Base-by-base conservation (phyloP, 2,797 vertebrate species). In the Macrochelys suwanniensis region DNA sequence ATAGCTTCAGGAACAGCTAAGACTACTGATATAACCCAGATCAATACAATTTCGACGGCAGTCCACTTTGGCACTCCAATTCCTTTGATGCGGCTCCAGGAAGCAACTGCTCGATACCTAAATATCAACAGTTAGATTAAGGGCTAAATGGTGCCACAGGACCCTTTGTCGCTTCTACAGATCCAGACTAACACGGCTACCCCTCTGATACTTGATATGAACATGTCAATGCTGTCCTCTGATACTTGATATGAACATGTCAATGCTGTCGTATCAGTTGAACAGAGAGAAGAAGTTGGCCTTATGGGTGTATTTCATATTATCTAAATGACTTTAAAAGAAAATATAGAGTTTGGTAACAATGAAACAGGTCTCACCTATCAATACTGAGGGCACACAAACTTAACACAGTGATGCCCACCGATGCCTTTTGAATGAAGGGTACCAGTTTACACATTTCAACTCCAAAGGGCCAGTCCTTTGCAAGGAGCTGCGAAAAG, bases 351-450 rank as follows among this genome's bases (percentile, higher is more conserved):
- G 3, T 86, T 47, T 11, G 53, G 16, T 74, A 61, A 90, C n/a
- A 82, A 86, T 42, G 42, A 92, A 92, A 25, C 16, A 5, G 1
- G 25, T 92, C 97, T 98, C 97, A 99, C 99, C 99, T 99, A 97
- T 99, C 99, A 97, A 99, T 99, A 95, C 99, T 99, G 93, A 99
- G 97, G 79, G 99, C 99, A 80, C 99, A 99, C 54, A 99, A 98
- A 93, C 99, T 99, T 96, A 99, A 89, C 92, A 99, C 99, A 1
- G 99, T 99, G 96, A 99, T 99, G 86, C 99, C 99, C 92, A 99
- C 99, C 0, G 99, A 99, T 11, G 98, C 98, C 96, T 99, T 99
- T 97, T 99, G 99, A 92, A 99, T 98, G 97, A 99, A 99, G 77
- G 99, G 99, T 53, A 99, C 98, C 37, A 99, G 98, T 98, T 99